These are phyloP conservation scores for Drosophila sturtevanti DNA, from an alignment of 1,140 invertebrate genomes.

Conservation along the genomic window DNA sequence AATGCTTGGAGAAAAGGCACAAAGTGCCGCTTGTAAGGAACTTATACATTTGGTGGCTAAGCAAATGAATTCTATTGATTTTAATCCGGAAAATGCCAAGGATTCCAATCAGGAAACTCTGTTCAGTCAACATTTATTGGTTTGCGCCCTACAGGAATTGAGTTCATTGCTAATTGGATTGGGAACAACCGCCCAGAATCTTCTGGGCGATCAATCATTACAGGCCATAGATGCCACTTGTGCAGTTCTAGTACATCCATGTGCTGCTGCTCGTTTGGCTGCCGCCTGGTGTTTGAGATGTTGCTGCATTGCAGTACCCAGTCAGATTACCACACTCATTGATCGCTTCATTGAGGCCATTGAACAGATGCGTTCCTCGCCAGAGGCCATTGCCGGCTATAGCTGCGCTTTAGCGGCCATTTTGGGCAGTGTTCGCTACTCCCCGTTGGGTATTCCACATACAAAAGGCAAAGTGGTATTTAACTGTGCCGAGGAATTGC, in stretches of 20 bases:
- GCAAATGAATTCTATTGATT: slow-evolving; percentile 97
- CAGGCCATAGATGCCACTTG: slow-evolving; percentile 86
- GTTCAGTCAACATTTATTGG: slow-evolving; percentile 96
- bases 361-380: slow-evolving; percentile 94
- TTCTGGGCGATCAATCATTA: slow-evolving; percentile 93
- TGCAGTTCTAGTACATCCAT: slow-evolving; percentile 92
- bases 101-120: slow-evolving; percentile 94
- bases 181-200: slow-evolving; percentile 94
- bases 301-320: slow-evolving; percentile 95
- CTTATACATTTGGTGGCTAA: slow-evolving; percentile 95
- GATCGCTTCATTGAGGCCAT: slow-evolving; percentile 94
- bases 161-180: slow-evolving; percentile 92
- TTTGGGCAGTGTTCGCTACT: slow-evolving; percentile 94
- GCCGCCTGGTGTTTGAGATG: slow-evolving; percentile 97
- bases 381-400: slow-evolving; percentile 97
- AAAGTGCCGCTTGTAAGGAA: slow-evolving; percentile 97
- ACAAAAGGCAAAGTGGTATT: slow-evolving; percentile 98
- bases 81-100: slow-evolving; percentile 94
- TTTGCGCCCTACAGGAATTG: slow-evolving; percentile 97
- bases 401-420: slow-evolving; percentile 96
- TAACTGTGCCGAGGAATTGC: slow-evolving; percentile 97
- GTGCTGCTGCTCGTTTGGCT: slow-evolving; percentile 94
- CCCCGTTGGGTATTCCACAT: slow-evolving; percentile 97
- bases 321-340: slow-evolving; percentile 95
- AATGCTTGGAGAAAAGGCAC: slow-evolving; percentile 97